Base-by-base conservation (phyloP, 2,888 invertebrate genomes). In the Lepidonotus clava region DNA sequence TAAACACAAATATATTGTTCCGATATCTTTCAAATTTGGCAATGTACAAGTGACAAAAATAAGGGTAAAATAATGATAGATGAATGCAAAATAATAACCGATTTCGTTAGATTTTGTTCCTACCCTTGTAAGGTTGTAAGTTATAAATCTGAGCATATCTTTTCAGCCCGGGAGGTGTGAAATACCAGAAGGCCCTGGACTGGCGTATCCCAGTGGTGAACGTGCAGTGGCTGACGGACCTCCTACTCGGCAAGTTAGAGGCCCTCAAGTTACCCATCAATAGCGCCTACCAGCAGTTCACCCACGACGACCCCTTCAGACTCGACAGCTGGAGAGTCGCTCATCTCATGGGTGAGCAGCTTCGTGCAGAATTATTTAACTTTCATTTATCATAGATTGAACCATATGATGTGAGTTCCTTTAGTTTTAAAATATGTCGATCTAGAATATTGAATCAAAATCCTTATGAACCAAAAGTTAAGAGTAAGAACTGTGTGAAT, bases 161-260 rank as follows among this genome's bases (percentile, higher is more conserved):
- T 11, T n/a, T 56, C 91, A 97, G 97, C 90, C 96, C 96, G 0
- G 98, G 98, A 89, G 98, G 98, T 34, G 95, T 95, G 89, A 99
- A 99, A 94, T 98, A 96, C 94, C 95, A 96, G 88, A 97, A 97
- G 90, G 99, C 99, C 0, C 96, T 97, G 83, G 98, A 98, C 93
- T 98, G 98, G 98, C 96, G 96, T 91, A 96, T 97, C 56, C 97
- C 98, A 0, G 96, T 98, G 0, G 98, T 99, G 0, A 99, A 98
- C 93, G 96, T 97, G 0, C 96, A 97, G 90, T 99, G 98, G 98
- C 95, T 99, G 89, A 97, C 97, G 51, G 98, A 99, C 94, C 95
- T 99, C 85, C 95, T 98, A 92, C 96, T 98, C 86, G 98, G 98
- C 0, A 97, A 98, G 94, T 96, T 97, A 94, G 96, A 96, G 88